Percentiles rank a stretch among this genome's conserved stretches.
These are phyloP conservation scores for Silvanus unidentatus DNA, from an alignment of 2,888 invertebrate genomes.

Conservation along the genomic window DNA sequence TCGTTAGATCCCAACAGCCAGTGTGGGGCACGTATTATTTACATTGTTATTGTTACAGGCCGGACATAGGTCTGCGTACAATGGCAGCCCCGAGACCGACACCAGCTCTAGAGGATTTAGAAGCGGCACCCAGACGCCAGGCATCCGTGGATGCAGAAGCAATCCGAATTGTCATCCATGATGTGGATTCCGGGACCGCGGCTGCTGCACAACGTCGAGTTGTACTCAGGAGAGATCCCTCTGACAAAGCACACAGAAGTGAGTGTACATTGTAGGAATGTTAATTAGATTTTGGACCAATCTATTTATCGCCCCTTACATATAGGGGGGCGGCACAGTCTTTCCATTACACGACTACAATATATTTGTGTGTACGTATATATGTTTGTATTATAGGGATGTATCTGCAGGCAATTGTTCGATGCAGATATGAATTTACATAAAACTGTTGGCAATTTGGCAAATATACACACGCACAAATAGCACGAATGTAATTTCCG, in stretches of 20 bases:
- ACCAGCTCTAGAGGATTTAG: conserved; percentile 59
- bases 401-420: too few relatives aligned
- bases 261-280: conserved; percentile 45
- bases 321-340: too few relatives aligned
- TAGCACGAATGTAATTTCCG: too few relatives aligned
- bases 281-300: conserved; percentile 4
- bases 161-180: conserved; percentile 88
- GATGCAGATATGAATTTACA: too few relatives aligned
- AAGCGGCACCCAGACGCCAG: conserved; percentile 64
- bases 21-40: conserved; percentile 1
- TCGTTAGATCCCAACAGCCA: too few relatives aligned
- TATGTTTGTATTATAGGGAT: too few relatives aligned
- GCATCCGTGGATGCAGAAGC: conserved; percentile 87
- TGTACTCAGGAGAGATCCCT: conserved; percentile 67
- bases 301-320: too few relatives aligned
- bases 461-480: too few relatives aligned
- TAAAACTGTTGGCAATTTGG: too few relatives aligned
- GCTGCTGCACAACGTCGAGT: conserved; percentile 67
- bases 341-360: too few relatives aligned
- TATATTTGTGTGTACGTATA: too few relatives aligned
- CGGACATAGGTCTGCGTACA: conserved; percentile 57
- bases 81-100: conserved; percentile 53
- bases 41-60: conserved; percentile 50
- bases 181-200: conserved; percentile 71
- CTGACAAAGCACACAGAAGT: conserved; percentile 83